Percentiles rank a stretch among this genome's conserved stretches.
Conservation (phyloP, 2,113 vertebrate species). For the Tichodroma muraria region DNA sequence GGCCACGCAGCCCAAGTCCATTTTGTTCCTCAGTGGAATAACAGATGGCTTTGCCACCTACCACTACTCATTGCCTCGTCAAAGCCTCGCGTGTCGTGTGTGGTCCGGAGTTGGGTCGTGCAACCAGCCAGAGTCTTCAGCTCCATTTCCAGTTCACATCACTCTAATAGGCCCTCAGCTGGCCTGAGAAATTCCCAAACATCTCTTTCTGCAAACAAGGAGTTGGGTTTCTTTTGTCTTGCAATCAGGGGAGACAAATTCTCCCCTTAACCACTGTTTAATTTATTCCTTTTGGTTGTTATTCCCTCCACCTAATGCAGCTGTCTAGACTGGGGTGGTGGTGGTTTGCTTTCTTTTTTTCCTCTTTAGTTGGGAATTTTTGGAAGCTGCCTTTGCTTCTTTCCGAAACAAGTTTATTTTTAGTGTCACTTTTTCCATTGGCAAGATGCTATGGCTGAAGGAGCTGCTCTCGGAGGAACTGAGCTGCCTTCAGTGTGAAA, state of each 20-base stretch:
- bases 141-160: constrained; percentile 55
- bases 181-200: constrained; percentile 23
- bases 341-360: neutral
- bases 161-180: constrained; percentile 22
- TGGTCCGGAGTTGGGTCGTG: constrained; percentile 19
- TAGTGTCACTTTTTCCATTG: constrained; percentile 63
- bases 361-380: constrained; percentile 9
- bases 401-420: constrained; percentile 55
- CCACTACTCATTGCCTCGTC: neutral
- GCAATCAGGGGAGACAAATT: constrained; percentile 53
- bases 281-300: constrained; percentile 56
- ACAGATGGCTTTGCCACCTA: neutral
- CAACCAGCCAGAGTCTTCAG: constrained; percentile 10
- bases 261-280: constrained; percentile 56
- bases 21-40: neutral
- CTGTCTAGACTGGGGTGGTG: constrained; percentile 53
- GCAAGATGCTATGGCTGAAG: constrained; percentile 14
- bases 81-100: neutral
- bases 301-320: constrained; percentile 53
- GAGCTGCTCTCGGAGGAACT: neutral
- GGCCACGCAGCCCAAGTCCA: neutral
- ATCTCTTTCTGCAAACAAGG: constrained; percentile 48
- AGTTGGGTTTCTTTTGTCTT: constrained; percentile 54
- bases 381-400: constrained; percentile 32
- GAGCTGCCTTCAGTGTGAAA: neutral